A percentile compares a stretch with the other conserved stretches of the same genome.
phyloP scores from a whole-genome alignment of 2,888 invertebrate genomes.

The Galerucella nymphaeae region DNA sequence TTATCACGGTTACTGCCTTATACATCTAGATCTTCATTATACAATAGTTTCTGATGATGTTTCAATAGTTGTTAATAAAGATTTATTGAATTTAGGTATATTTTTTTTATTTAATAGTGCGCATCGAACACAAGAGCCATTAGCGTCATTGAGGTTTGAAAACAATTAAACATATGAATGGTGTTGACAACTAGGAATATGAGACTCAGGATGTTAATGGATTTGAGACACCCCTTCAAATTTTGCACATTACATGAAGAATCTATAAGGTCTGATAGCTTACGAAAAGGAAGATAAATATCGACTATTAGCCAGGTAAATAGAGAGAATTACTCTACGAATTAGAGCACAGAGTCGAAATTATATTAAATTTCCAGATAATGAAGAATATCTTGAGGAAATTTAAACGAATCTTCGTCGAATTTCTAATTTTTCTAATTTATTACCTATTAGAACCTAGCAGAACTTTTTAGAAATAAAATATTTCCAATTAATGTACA shows the following conservation, averaged over 20 bases:
- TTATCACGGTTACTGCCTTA: background rate
- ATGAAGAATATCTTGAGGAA: background rate
- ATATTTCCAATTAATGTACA: too few species aligned
- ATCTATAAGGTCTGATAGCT: too few species aligned
- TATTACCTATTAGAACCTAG: background rate
- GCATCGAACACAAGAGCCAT: too few species aligned
- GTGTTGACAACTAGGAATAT: too few species aligned
- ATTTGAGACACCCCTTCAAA: too few species aligned
- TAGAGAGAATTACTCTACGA: conserved; percentile 24
- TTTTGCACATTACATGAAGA: too few species aligned
- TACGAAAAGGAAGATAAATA: too few species aligned
- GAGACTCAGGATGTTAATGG: too few species aligned
- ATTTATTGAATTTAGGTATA: background rate
- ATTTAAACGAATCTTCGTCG: background rate
- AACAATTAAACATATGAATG: background rate
- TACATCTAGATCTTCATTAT: background rate
- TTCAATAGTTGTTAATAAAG: background rate
- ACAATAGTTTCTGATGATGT: too few species aligned
- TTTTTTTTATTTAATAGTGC: background rate
- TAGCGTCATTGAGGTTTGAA: too few species aligned
- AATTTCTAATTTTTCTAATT: background rate
- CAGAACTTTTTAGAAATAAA: conserved; percentile 9
- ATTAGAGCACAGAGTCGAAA: conserved; percentile 30
- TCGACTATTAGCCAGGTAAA: conserved; percentile 24
- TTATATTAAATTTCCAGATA: conserved; percentile 29